A percentile compares a stretch with the other conserved stretches of the same genome.
phyloP scores from a whole-genome alignment of 2,113 vertebrate genomes.

The Parotia lawesii region DNA sequence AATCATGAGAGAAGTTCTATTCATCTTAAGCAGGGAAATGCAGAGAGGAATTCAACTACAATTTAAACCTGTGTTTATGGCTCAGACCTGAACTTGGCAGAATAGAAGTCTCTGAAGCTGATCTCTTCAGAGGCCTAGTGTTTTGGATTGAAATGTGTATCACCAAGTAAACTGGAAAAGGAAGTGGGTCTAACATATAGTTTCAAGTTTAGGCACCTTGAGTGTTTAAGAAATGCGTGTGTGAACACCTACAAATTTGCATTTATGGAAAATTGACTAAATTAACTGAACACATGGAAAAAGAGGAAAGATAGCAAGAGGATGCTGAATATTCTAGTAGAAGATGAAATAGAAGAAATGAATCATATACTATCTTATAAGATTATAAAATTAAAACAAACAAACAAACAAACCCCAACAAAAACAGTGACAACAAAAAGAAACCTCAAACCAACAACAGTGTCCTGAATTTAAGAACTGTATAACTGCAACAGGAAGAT shows the following conservation, averaged over 20 bases:
- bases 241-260: background rate
- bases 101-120: background rate
- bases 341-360: background rate
- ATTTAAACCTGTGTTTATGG: background rate
- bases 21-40: background rate
- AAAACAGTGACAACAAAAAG: background rate
- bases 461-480: background rate
- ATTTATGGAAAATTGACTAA: background rate
- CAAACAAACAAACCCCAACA: background rate
- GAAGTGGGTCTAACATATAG: background rate
- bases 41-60: background rate
- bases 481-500: background rate
- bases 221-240: background rate
- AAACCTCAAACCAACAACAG: accelerated
- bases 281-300: background rate
- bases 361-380: background rate
- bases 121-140: background rate
- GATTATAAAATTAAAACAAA: background rate
- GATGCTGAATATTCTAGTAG: background rate
- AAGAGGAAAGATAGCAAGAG: background rate
- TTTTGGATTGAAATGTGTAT: background rate
- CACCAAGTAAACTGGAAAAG: background rate
- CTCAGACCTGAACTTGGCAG: background rate
- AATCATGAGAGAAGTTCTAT: background rate
- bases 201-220: background rate